Base-by-base conservation (phyloP, 1,140 invertebrate genomes). In the Drosophila bocki region DNA sequence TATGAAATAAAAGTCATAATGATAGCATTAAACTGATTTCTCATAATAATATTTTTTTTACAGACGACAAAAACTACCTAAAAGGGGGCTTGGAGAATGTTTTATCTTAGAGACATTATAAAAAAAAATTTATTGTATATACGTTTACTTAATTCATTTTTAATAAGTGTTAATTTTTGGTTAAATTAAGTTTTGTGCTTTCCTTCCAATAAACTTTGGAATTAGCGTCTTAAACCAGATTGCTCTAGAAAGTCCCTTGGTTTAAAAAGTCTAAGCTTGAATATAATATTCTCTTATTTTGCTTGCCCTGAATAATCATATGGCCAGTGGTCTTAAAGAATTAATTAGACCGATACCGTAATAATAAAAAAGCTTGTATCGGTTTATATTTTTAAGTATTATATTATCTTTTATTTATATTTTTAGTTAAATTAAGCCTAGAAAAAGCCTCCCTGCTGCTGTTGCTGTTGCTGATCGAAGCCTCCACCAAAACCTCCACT, bases 401-500 rank as follows among this genome's bases (percentile, higher is more conserved):
- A 51, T 12, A 33, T 17, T 51, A 19, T 13, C 7, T 13, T 53
- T 53, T 53, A 53, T 53, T 53, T 35, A 53, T 35, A 7, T 13
- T 9, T 35, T 19, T 35, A 8, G 19, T 7, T 7, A 3, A 17
- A 32, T 8, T n/a, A 7, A 8, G 5, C 13, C 22, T 64, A 64
- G 19, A 65, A 65, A 12, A 65, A 65, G 15, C 57, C 32, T 35
- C 15, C 48, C 7, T 45, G 64, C 7, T 54, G 65, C 13, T 75
- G 54, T 9, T 75, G 71, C 7, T 75, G 67, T 1, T 70, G 33
- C 12, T 72, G 42, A n/a, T 37, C 35, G 11, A 71, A 71, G 12
- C 48, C 48, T 13, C 48, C 57, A 19, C 63, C 63, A 4, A 41
- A 64, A 5, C 64, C 35, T 11, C 56, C 56, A 2, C 47, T 3